These are phyloP conservation scores for Mycetomoellerius zeteki DNA, from an alignment of 1,140 invertebrate species.

Conservation along the genomic window DNA sequence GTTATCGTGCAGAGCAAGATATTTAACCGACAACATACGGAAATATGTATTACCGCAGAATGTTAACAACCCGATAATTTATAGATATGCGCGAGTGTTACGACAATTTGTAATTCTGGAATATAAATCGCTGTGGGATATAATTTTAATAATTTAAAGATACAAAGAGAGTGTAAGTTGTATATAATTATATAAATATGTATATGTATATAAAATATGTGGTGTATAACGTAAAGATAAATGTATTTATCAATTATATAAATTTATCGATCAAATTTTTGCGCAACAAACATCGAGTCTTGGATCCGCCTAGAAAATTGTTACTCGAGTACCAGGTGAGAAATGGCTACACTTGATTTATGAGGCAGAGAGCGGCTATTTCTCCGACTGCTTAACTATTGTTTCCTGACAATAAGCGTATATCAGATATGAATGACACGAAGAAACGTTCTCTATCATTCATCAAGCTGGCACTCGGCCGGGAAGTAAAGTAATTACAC, in stretches of 20 bases:
- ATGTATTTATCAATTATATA: constrained; percentile 45
- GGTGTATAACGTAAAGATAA: constrained; percentile 6
- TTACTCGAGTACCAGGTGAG: constrained; percentile 47
- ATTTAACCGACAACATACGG: not conserved
- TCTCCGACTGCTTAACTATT: constrained; percentile 75
- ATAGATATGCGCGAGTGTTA: not conserved
- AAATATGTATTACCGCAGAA: constrained; percentile 3
- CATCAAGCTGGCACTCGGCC: constrained; percentile 74
- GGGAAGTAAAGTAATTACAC: constrained; percentile 75
- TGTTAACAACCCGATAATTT: not conserved
- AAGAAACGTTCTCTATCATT: constrained; percentile 78
- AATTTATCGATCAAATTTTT: constrained; percentile 56
- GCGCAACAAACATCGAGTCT: constrained; percentile 36
- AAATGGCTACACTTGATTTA: constrained; percentile 71
- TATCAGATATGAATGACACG: constrained; percentile 76
- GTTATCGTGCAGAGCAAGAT: not conserved
- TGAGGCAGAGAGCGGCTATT: constrained; percentile 72
- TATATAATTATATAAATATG: not conserved
- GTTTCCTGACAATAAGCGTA: constrained; percentile 77
- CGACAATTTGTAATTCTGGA: constrained; percentile 3
- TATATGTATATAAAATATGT: not conserved
- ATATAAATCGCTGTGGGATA: not conserved
- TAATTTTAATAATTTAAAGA: no score
- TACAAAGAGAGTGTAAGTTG: not conserved
- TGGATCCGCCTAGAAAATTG: constrained; percentile 60